Evolutionary conservation across 37 sponge, comb jelly and placozoan species (phyloP), one percentile per base, ranked within the genome.

Genomic region (Ianthella basta): DNA sequence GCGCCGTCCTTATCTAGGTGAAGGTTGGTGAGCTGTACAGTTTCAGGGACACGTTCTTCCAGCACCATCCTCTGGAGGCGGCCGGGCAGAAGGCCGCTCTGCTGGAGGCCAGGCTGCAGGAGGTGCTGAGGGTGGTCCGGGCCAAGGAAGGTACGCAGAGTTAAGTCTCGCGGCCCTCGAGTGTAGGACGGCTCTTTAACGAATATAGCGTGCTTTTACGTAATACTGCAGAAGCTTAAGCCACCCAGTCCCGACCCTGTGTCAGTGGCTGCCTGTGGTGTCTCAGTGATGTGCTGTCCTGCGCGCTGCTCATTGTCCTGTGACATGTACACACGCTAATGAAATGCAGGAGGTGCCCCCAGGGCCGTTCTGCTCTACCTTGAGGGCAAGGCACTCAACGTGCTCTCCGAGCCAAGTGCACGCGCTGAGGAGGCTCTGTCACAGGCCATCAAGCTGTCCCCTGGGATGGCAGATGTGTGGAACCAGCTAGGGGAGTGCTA

Each of bases 401-500:
- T 95, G 18, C 73, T 82, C 0, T 82, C 95, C 0, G 85, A 82
- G 13, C 72, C 86, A 78, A 83, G 64, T 39, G 56, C 39, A 15
- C 83, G 92, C 55, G 95, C 92, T 4, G 90, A 92, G 64, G 41
- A 86, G n/a, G 40, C 70, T 41, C 80, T 92, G 30, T 85, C 90
- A 0, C 55, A 38, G 13, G 95, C 95, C 15, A 72, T 95, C 79
- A 95, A 95, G 38, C 86, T 89, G 29, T 87, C 92, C 55, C 95
- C 95, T 8, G 39, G 83, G 3, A 79, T 89, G 1, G 79, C 83
- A 0, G 88, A 87, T 33, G 94, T 89, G 5, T 95, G 96, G 96
- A 90, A 90, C 63, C 72, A 70, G 0, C 82, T 93, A 25, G 96
- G 96, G 34, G 96, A 95, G 72, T 82, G 87, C 59, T 95, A 91